These are phyloP conservation scores for Oreochromis tanganicae DNA, from an alignment of 2,113 vertebrate species.

Conservation along the genomic window DNA sequence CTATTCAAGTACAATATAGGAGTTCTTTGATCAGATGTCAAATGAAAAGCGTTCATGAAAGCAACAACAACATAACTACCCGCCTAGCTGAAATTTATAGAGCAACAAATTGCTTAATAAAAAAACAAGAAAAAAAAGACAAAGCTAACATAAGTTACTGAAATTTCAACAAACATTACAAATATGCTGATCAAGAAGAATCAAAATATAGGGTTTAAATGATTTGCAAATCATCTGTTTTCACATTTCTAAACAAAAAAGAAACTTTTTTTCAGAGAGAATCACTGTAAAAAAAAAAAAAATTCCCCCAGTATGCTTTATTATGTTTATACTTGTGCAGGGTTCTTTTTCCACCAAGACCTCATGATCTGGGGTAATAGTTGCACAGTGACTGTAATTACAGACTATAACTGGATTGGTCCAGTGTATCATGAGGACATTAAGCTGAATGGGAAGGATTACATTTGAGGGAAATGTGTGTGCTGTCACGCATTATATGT, in stretches of 20 bases:
- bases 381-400: not conserved
- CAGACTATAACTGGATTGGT: not conserved
- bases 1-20: not conserved
- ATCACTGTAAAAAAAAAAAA: not conserved
- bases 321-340: not conserved
- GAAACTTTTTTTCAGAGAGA: not conserved
- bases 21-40: not conserved
- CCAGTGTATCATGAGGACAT: not conserved
- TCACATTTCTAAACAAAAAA: not conserved
- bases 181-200: not conserved
- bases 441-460: not conserved
- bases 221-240: not conserved
- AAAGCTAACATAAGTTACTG: not conserved
- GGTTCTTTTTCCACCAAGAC: not conserved
- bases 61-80: not conserved
- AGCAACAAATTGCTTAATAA: not conserved
- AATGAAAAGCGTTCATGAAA: not conserved
- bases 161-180: not conserved
- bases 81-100: not conserved
- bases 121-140: accelerated
- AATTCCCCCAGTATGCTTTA: not conserved
- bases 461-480: not conserved
- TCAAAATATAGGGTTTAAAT: not conserved
- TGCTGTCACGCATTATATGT: not conserved
- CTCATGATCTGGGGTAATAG: not conserved